Evolutionary conservation across 2,888 invertebrate genomes (phyloP).

Genomic region (Agrypnus murinus): DNA sequence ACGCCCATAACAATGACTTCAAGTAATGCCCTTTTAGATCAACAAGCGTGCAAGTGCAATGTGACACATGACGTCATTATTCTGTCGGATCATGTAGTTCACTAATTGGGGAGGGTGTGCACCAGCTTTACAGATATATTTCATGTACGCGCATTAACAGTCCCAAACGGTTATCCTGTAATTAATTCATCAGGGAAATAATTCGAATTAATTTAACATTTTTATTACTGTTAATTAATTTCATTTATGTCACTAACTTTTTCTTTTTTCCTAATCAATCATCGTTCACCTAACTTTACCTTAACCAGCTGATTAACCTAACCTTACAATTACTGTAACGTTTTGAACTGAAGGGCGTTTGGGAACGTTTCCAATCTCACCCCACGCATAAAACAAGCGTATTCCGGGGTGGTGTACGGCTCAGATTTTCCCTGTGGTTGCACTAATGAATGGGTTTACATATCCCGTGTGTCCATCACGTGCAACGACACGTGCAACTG

Average conservation of each 20-base stretch:
- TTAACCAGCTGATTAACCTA: not conserved
- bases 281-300: not conserved
- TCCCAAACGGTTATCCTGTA: slow-evolving; percentile 25
- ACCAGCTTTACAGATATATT: slow-evolving; percentile 35
- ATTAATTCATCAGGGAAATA: not conserved
- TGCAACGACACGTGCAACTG: slow-evolving; percentile 63
- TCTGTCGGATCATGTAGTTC: slow-evolving; percentile 67
- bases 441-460: slow-evolving; percentile 73
- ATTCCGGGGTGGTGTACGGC: slow-evolving; percentile 45
- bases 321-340: too few species aligned
- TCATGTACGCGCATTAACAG: slow-evolving; percentile 6
- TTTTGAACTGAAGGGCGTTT: slow-evolving; percentile 31
- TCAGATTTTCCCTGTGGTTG: slow-evolving; percentile 71
- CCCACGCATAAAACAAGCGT: slow-evolving; percentile 34
- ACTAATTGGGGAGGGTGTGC: slow-evolving; percentile 67
- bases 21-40: slow-evolving; percentile 60
- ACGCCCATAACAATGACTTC: slow-evolving; percentile 43
- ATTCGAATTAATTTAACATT: too few species aligned
- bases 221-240: too few species aligned
- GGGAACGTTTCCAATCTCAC: slow-evolving; percentile 35
- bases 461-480: slow-evolving; percentile 70
- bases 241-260: too few species aligned
- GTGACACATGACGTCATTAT: slow-evolving; percentile 71
- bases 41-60: slow-evolving; percentile 69
- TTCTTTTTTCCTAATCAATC: not conserved